Base-by-base conservation (phyloP, 1,140 invertebrate genomes). In the Pogonomyrmex californicus region DNA sequence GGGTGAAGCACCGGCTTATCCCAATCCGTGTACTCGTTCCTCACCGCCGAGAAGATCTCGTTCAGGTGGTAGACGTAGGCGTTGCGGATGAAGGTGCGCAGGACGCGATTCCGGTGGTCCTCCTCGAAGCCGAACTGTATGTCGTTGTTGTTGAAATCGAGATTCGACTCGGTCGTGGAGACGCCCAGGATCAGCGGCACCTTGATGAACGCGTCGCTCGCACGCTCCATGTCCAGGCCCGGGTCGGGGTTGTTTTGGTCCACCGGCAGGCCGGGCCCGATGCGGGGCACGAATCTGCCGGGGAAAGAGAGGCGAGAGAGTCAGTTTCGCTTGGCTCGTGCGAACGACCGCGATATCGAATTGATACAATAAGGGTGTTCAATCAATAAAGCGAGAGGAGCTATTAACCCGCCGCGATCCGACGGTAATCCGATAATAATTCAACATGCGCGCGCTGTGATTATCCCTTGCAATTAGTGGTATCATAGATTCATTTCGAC, bases 11-110 rank as follows among this genome's bases (percentile, higher is more conserved):
- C 98, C 4, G 98, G 97, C 90, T 98, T 97, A 93, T 98, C 97
- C 98, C 98, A 99, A 94, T 99, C 98, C 49, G 98, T 98, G 95
- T 99, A 99, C 94, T 99, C 98, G 95, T 99, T 99, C 44, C 98
- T 96, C 12, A 99, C 97, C 9, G 98, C 98, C 38, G 98, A 97
- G 92, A 98, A 98, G 81, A 99, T 99, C 95, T 99, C 98, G 95
- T 98, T 98, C 88, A 98, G 96, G 93, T 99, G 98, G 93, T 97
- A 98, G 38, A 97, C 96, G 95, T 97, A 98, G 44, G 98, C 96
- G 96, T 99, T 99, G 86, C 98, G 96, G 47, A 98, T 97, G 94
- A 98, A 97, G 9, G 98, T 99, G 49, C 98, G 96, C 38, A 97
- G 95, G 71, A 98, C 96, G 17, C 97, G 96, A 90, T 97, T 97